Evolutionary conservation across 1,140 invertebrate species (phyloP), one percentile per base, ranked within the genome.

Genomic region (Trypoxylus dichotomus): DNA sequence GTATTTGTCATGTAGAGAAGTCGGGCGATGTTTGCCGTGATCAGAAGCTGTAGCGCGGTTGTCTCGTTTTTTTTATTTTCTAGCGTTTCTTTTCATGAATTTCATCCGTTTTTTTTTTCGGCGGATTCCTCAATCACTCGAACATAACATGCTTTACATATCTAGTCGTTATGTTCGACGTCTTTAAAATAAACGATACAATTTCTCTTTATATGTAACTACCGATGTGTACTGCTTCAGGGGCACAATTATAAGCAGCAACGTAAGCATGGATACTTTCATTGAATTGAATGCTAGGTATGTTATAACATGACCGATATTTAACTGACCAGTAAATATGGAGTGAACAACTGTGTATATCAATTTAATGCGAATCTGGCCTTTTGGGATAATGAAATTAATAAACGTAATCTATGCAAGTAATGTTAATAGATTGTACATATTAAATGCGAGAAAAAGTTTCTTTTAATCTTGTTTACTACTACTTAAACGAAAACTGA

Each of bases 1-100:
- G 79, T 80, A 80, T 81, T 81, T 79, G 78, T 81, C 78, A 76
- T 79, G 80, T 81, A 78, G 41, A 19, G 72, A n/a, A 74, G 29
- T 74, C 72, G n/a, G 13, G 3, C 32, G 29, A 32, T 71, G 24
- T 25, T 71, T 27, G 27, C 72, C 72, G 37, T 24, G 72, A 74
- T 74, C 72, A 43, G 72, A 19, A 74, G 72, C 72, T 74, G 15
- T 6, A 19, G 29, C 15, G 25, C 10, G 15, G 37, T n/a, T 41
- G 13, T 41, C 7, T 42, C 41, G 41, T 11, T 19, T 74, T 43
- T 74, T 24, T 68, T 68, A 68, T 68, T 68, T 68, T 13, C 60
- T 24, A 19, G 60, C 60, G 19, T 68, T 68, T 68, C 60, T 68
- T 68, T 68, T 8, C 60, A 19, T 54, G 11, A 3, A 47, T 47